phyloP scores from a whole-genome alignment of 2,888 invertebrate genomes.

The Drosophila villosipedis region DNA sequence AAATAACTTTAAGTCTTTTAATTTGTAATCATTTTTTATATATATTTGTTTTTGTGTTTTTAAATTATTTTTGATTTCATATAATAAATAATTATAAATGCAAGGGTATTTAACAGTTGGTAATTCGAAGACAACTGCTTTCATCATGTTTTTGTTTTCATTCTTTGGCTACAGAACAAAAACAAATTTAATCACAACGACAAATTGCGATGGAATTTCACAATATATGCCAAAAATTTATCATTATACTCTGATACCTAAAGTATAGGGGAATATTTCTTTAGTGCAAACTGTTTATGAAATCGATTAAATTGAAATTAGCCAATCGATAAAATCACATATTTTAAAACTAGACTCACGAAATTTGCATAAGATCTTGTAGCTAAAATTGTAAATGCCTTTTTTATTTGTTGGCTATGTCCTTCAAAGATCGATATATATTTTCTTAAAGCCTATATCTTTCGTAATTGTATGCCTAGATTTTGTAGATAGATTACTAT shows the following conservation, averaged over 20 bases:
- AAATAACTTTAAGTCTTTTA: not conserved
- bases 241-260: not conserved
- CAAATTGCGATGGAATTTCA: conserved; percentile 50
- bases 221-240: conserved; percentile 27
- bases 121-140: not conserved
- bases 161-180: conserved; percentile 5
- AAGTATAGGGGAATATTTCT: not conserved
- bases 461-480: too few species aligned
- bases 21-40: not conserved
- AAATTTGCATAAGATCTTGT: not conserved
- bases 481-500: not conserved
- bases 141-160: not conserved
- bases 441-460: not conserved
- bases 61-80: not conserved
- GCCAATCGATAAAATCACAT: not conserved
- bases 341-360: accelerated
- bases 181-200: conserved; percentile 18
- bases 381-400: not conserved
- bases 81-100: not conserved
- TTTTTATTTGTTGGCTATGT: not conserved
- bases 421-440: not conserved
- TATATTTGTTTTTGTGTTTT: not conserved
- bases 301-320: not conserved
- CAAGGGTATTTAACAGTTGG: conserved; percentile 3
- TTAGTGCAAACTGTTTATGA: not conserved